A percentile compares a stretch with the other conserved stretches of the same genome.
Evolutionary conservation across 2,888 invertebrate genomes (phyloP).

Genomic region (Drosophila emarginata): DNA sequence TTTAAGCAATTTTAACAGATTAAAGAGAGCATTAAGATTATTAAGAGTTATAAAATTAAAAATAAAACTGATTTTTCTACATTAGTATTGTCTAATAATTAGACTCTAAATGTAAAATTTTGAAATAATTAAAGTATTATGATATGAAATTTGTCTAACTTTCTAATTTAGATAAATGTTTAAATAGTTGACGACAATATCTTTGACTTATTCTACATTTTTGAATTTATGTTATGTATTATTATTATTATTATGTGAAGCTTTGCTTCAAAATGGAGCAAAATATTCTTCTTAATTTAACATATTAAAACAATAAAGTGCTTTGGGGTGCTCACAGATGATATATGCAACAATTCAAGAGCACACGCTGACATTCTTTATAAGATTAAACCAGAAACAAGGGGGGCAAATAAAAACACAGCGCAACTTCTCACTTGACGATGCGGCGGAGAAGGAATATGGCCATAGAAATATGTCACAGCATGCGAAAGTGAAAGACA

Average conservation of each 20-base stretch:
- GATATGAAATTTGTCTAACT: too few species aligned
- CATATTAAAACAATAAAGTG: slow-evolving; percentile 73
- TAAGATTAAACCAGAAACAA: slow-evolving; percentile 54
- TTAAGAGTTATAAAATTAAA: too few species aligned
- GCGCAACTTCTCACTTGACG: slow-evolving; percentile 39
- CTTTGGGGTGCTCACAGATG: slow-evolving; percentile 27
- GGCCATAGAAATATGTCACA: slow-evolving; percentile 73
- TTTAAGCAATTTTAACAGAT: too few species aligned
- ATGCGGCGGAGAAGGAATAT: slow-evolving; percentile 7
- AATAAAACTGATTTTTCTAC: too few species aligned
- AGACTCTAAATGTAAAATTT: too few species aligned
- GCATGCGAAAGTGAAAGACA: slow-evolving; percentile 76
- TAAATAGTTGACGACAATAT: too few species aligned
- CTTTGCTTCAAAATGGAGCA: background rate
- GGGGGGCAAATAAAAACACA: slow-evolving; percentile 8
- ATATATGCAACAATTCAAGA: slow-evolving; percentile 56
- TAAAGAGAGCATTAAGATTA: too few species aligned
- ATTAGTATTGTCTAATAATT: too few species aligned
- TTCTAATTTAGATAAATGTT: too few species aligned
- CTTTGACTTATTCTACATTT: background rate
- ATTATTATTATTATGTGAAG: background rate
- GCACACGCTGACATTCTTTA: slow-evolving; percentile 72
- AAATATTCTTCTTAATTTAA: slow-evolving; percentile 40
- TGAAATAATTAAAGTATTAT: too few species aligned
- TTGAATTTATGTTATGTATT: background rate